Percentiles rank a stretch among this genome's conserved stretches.
Evolutionary conservation across 64 coral and sea anemone species (phyloP).

Genomic region (Cladopsammia gracilis): DNA sequence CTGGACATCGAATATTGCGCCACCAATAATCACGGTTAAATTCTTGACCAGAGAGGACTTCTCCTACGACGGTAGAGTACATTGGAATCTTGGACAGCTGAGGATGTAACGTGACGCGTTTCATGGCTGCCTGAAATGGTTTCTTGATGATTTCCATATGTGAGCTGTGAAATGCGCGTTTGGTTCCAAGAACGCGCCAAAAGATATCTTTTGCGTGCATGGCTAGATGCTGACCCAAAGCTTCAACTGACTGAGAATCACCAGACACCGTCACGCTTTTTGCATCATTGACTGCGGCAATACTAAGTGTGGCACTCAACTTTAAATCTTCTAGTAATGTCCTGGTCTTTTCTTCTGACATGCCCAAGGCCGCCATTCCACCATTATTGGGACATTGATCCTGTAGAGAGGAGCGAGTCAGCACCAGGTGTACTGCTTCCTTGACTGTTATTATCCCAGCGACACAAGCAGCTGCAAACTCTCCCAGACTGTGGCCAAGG

Average conservation of each 20-base stretch:
- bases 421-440: constrained; percentile 65
- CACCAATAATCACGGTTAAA: constrained; percentile 79
- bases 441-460: constrained; percentile 59
- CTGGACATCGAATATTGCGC: constrained; percentile 80
- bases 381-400: constrained; percentile 64
- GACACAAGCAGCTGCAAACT: constrained; percentile 77
- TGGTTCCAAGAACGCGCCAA: constrained; percentile 71
- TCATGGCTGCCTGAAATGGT: constrained; percentile 4
- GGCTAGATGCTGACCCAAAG: constrained; percentile 52
- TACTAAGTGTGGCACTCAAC: constrained; percentile 11
- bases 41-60: constrained; percentile 14
- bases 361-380: constrained; percentile 81
- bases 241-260: constrained; percentile 53
- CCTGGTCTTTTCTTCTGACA: constrained; percentile 45
- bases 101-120: constrained; percentile 28
- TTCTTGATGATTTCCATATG: constrained; percentile 71
- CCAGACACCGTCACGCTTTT: constrained; percentile 77
- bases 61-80: constrained; percentile 69
- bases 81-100: constrained; percentile 51
- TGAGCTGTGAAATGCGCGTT: constrained; percentile 80
- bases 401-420: constrained; percentile 81
- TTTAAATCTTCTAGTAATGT: constrained; percentile 32
- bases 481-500: constrained; percentile 88
- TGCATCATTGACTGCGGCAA: constrained; percentile 78
- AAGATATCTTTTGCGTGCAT: constrained; percentile 48